Percentiles rank a stretch among this genome's conserved stretches.
Conservation (phyloP, 2,113 vertebrate species). For the Chloropsis hardwickii region DNA sequence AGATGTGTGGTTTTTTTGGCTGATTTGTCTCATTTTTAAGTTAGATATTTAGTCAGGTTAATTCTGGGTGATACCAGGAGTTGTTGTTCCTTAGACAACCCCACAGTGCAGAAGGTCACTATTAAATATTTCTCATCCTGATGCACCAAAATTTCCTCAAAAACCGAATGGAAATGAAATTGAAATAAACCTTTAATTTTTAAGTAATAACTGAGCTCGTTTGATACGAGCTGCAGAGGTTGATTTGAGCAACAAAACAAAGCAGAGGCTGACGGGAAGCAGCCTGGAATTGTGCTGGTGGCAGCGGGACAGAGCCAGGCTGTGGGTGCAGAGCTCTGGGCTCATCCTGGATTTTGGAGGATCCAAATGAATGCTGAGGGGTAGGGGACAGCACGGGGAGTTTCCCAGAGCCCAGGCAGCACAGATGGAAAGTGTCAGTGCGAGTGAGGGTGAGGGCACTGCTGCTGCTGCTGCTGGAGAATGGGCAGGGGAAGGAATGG, state of each 20-base stretch:
- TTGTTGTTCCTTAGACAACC: not conserved
- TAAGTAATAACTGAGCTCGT: not conserved
- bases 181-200: not conserved
- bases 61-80: not conserved
- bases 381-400: not conserved
- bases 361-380: not conserved
- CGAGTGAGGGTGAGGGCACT: not conserved
- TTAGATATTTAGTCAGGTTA: not conserved
- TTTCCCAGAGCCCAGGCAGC: not conserved
- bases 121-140: not conserved
- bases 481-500: not conserved
- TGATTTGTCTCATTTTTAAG: not conserved
- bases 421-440: conserved; percentile 34
- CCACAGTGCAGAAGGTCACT: not conserved
- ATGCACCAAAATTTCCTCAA: not conserved
- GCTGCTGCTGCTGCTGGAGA: conserved; percentile 4
- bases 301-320: not conserved
- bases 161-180: not conserved
- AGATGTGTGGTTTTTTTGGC: not conserved
- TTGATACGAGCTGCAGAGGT: not conserved
- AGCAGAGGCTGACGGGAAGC: not conserved
- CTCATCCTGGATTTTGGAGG: not conserved
- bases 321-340: not conserved
- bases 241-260: not conserved
- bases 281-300: not conserved